Percentiles rank a stretch among this genome's conserved stretches.
Evolutionary conservation across 2,113 vertebrate species (phyloP).

Genomic region (Marmota monax): DNA sequence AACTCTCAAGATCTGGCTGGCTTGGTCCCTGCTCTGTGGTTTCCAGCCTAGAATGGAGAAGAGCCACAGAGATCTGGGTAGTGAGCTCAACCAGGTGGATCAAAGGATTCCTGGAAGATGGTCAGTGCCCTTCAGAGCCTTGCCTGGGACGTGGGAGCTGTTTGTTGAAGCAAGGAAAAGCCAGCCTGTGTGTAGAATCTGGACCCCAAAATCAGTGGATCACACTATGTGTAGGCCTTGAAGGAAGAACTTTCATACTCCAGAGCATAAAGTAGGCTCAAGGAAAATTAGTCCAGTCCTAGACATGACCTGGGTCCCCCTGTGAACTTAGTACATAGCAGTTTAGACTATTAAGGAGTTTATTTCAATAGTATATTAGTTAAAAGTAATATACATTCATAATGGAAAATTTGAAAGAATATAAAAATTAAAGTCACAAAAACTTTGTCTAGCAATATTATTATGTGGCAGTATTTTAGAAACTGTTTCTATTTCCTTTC

Average conservation of each 20-base stretch:
- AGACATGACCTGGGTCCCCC: background rate
- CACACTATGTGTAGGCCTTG: background rate
- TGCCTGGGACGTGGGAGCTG: background rate
- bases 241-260: background rate
- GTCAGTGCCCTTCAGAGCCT: background rate
- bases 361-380: background rate
- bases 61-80: too few relatives aligned
- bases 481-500: background rate
- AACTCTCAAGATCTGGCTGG: background rate
- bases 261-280: background rate
- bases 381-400: conserved; percentile 1
- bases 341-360: background rate
- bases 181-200: background rate
- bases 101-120: background rate
- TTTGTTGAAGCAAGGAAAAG: background rate
- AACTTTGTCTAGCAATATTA: background rate
- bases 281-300: background rate
- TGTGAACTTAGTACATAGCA: background rate
- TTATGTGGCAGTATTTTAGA: background rate
- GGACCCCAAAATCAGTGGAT: background rate
- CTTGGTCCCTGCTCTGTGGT: background rate
- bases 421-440: conserved; percentile 12
- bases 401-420: conserved; percentile 18
- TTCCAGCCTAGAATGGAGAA: background rate
- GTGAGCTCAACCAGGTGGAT: background rate